Evolutionary conservation across 2,113 vertebrate species (phyloP), one percentile per base, ranked within the genome.

Genomic region (Chloropsis hardwickii): DNA sequence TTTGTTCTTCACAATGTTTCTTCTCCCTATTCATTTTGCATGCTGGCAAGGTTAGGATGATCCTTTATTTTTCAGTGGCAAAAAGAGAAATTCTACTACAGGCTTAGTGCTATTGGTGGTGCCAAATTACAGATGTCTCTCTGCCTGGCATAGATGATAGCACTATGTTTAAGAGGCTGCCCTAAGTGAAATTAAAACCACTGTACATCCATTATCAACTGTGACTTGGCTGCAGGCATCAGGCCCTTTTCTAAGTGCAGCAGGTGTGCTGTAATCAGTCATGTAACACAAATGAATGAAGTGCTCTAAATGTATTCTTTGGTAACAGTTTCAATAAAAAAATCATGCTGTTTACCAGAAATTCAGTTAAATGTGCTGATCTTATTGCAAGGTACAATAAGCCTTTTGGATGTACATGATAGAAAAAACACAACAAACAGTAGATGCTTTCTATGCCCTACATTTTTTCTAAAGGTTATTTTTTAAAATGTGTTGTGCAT

Each of bases 101-200:
- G 39, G 12, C 19, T 72, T 82, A 61, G 11, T 58, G 42, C 31
- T 89, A 5, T 81, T 64, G 56, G 6, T 73, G 24, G 20, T 72
- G 64, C 11, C 11, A 89, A 93, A 90, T 87, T 82, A 64, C 48
- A 93, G 31, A 18, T 74, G 11, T 35, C 60, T 81, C 37, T 88
- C n/a, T 88, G 76, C 73, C 71, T 74, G 76, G 84, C 40, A 3
- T 27, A 66, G 53, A 60, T 62, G 33, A 66, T 62, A 82, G n/a
- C 50, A 31, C 69, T 66, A 37, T 10, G 21, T 67, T 4, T 51
- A 51, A 76, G 56, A 53, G 48, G 48, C 69, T 50, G 53, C 53
- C 64, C 61, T 78, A 90, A 86, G 64, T 56, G 76, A 79, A 95
- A 87, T 73, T 80, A 73, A 89, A 81, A 57, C 44, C 35, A 17